phyloP scores from a whole-genome alignment of 2,888 invertebrate genomes.

The Galeopsomyia nigrocyanea region DNA sequence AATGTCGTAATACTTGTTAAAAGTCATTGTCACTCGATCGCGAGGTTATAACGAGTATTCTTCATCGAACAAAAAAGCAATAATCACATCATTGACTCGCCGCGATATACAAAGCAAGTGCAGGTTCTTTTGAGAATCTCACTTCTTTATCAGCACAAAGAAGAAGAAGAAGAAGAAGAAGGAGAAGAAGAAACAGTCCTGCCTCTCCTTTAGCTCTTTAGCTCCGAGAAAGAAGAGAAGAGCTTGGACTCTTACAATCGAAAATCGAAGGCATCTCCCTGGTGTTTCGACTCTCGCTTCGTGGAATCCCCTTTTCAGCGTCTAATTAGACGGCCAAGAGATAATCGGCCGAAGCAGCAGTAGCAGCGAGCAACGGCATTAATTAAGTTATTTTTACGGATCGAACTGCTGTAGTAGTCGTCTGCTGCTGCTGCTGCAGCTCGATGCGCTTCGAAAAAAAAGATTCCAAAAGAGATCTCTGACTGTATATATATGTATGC shows the following conservation, averaged over 20 bases:
- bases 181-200: not conserved
- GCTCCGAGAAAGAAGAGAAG: too few relatives aligned
- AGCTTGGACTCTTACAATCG: conserved; percentile 31
- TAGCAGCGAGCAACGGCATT: conserved; percentile 53
- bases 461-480: too few relatives aligned
- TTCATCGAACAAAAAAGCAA: too few relatives aligned
- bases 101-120: conserved; percentile 5
- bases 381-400: conserved; percentile 65
- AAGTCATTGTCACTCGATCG: too few relatives aligned
- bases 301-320: conserved; percentile 57
- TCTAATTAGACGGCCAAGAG: conserved; percentile 60
- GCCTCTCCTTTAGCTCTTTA: not conserved
- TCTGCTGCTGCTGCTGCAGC: too few relatives aligned
- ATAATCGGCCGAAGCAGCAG: conserved; percentile 56
- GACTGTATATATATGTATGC: conserved; percentile 10
- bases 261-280: conserved; percentile 32
- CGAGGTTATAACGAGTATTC: too few relatives aligned
- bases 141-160: conserved; percentile 33
- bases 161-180: not conserved
- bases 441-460: too few relatives aligned
- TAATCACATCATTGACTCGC: not conserved
- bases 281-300: conserved; percentile 43
- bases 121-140: conserved; percentile 34
- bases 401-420: conserved; percentile 25
- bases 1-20: too few relatives aligned